phyloP scores from a whole-genome alignment of 2,113 vertebrate species.

The Thomomys bottae region DNA sequence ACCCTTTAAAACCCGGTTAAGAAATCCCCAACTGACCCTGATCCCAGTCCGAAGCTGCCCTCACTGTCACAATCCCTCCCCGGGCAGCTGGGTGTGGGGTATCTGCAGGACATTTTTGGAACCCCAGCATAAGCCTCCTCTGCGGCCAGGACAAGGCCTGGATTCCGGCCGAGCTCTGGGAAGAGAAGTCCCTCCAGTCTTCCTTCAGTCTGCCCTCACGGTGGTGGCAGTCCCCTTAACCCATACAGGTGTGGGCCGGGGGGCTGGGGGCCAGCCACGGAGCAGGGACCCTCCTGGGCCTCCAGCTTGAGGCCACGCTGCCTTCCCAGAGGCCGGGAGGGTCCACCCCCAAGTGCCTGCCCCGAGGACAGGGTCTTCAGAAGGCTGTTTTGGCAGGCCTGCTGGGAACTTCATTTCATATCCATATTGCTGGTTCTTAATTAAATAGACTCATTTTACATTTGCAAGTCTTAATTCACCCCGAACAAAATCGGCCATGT shows the following conservation, averaged over 20 bases:
- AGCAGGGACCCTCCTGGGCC: neutral
- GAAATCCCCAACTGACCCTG: neutral
- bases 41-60: neutral
- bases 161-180: neutral
- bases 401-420: constrained; percentile 83
- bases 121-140: neutral
- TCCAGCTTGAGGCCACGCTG: accelerated
- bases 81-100: neutral
- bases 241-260: neutral
- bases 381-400: constrained; percentile 80
- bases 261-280: neutral
- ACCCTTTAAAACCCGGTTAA: neutral
- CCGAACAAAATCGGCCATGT: constrained; percentile 82
- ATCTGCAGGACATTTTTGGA: accelerated
- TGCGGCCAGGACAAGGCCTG: neutral
- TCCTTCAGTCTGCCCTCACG: neutral
- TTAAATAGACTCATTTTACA: constrained; percentile 86
- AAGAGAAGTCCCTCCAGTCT: neutral
- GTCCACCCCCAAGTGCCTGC: constrained; percentile 45
- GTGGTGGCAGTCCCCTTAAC: neutral
- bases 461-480: constrained; percentile 86
- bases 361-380: constrained; percentile 66
- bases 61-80: neutral
- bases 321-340: accelerated
- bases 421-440: constrained; percentile 84